These are phyloP conservation scores for Gymnocephalus cernua DNA, from an alignment of 2,113 vertebrate species.

Conservation along the genomic window DNA sequence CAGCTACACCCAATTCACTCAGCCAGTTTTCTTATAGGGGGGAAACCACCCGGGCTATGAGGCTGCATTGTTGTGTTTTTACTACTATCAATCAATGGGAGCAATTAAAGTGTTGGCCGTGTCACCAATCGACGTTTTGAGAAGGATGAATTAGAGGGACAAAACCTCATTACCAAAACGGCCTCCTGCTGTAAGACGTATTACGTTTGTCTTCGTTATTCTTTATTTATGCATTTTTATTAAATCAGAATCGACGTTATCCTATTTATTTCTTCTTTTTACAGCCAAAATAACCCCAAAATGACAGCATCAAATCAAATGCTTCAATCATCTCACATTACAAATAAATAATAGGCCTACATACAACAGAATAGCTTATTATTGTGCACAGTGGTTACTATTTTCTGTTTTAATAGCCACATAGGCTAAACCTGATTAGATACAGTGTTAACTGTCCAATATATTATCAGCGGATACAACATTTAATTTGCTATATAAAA, in stretches of 20 bases:
- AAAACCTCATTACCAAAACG: conserved; percentile 37
- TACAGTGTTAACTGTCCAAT: neutral
- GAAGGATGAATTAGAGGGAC: conserved; percentile 37
- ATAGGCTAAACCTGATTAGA: neutral
- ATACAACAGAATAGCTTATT: neutral
- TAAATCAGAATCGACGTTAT: neutral
- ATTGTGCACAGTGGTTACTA: neutral
- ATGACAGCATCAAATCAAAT: neutral
- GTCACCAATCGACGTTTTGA: conserved; percentile 55
- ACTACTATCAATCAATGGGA: conserved; percentile 72
- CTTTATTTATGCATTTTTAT: conserved; percentile 38
- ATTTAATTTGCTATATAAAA: neutral
- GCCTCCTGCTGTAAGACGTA: conserved; percentile 26
- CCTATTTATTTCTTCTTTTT: neutral
- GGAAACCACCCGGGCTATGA: conserved; percentile 73
- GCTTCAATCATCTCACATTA: neutral
- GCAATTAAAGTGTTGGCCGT: conserved; percentile 66
- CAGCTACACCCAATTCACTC: conserved; percentile 92
- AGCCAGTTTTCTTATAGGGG: conserved; percentile 89
- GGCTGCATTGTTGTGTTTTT: conserved; percentile 72
- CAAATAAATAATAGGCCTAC: neutral
- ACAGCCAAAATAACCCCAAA: neutral
- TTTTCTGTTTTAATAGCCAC: conserved; percentile 2
- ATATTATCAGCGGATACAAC: neutral
- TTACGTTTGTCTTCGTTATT: conserved; percentile 12